Percentiles rank a stretch among this genome's conserved stretches.
Conservation (phyloP, 2,888 invertebrate genomes). For the Pseudolycoriella hygida region DNA sequence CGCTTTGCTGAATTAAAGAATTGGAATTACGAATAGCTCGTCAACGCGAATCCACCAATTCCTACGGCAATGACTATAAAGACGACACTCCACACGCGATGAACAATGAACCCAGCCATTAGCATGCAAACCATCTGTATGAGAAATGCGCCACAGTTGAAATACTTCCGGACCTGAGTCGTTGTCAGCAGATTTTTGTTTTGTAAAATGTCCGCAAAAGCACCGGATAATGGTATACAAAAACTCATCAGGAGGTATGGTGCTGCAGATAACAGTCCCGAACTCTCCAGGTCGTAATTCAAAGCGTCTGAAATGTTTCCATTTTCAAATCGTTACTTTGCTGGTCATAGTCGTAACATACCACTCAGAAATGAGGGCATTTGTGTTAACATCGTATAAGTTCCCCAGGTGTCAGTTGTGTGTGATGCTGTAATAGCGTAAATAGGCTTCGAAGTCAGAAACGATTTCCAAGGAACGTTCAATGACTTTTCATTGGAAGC, state of each 20-base stretch:
- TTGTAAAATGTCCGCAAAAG: conserved; percentile 64
- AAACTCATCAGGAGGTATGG: conserved; percentile 82
- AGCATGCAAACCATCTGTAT: conserved; percentile 75
- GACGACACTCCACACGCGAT: conserved; percentile 49
- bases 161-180: conserved; percentile 55
- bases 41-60: conserved; percentile 83
- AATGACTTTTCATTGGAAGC: conserved; percentile 22
- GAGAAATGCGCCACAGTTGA: conserved; percentile 57
- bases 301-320: conserved; percentile 38
- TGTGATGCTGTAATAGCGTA: conserved; percentile 73
- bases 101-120: conserved; percentile 53
- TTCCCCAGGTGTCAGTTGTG: conserved; percentile 82
- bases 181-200: conserved; percentile 44
- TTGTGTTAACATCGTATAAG: conserved; percentile 69
- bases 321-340: background rate
- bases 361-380: conserved; percentile 70
- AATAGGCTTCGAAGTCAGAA: conserved; percentile 57
- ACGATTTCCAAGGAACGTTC: conserved; percentile 53
- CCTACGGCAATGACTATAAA: conserved; percentile 79
- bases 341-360: conserved; percentile 18
- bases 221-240: conserved; percentile 61
- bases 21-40: conserved; percentile 48
- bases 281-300: conserved; percentile 53
- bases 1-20: background rate
- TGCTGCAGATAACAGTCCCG: conserved; percentile 68